These are phyloP conservation scores for Acomys russatus DNA, from an alignment of 2,797 vertebrate species.

Conservation along the genomic window DNA sequence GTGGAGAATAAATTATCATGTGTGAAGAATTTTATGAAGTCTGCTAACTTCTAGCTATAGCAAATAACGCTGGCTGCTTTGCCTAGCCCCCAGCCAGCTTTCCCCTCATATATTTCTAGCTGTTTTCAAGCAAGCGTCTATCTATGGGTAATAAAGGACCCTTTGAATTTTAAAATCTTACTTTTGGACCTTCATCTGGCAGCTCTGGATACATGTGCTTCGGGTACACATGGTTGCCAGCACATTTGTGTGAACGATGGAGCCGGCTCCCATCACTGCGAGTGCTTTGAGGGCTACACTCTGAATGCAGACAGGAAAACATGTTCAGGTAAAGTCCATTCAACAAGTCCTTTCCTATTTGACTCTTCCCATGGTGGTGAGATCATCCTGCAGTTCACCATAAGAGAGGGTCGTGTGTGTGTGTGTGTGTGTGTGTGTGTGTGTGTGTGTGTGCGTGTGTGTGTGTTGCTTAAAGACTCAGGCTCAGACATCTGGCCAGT, in stretches of 20 bases:
- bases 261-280: slow-evolving; percentile 89
- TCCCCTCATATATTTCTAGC: not conserved
- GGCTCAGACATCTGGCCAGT: not conserved
- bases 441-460: too few species aligned
- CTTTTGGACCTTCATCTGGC: slow-evolving; percentile 13
- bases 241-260: slow-evolving; percentile 91
- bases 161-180: slow-evolving; percentile 19
- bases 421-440: too few species aligned
- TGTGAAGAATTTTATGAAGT: slow-evolving; percentile 22
- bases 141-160: not conserved
- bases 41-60: not conserved
- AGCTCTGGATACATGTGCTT: slow-evolving; percentile 87
- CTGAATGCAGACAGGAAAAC: slow-evolving; percentile 93
- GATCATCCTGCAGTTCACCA: not conserved
- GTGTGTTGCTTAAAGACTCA: not conserved
- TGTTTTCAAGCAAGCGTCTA: not conserved
- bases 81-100: not conserved
- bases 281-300: slow-evolving; percentile 90
- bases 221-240: slow-evolving; percentile 92
- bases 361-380: not conserved
- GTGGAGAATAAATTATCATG: not conserved
- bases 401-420: not conserved
- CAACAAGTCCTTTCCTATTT: not conserved
- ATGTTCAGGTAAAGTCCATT: slow-evolving; percentile 91
- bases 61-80: not conserved